phyloP scores from a whole-genome alignment of 2,797 vertebrate species.

The Astyanax mexicanus region DNA sequence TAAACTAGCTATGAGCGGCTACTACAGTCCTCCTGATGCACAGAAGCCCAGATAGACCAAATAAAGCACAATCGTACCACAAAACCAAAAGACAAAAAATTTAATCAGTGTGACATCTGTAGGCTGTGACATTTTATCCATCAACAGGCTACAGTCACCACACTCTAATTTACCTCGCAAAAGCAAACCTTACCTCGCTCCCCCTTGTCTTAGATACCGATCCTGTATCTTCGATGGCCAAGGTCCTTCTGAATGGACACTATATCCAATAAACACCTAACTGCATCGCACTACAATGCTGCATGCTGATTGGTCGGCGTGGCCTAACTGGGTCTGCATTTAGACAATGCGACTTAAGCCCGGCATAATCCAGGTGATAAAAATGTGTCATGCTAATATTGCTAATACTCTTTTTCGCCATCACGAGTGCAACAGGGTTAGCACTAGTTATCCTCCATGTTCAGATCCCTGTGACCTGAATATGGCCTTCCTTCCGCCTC shows the following conservation, averaged over 20 bases:
- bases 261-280: slow-evolving; percentile 71
- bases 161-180: background rate
- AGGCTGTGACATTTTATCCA: background rate
- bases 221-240: slow-evolving; percentile 64
- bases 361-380: slow-evolving; percentile 81
- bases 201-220: slow-evolving; percentile 49
- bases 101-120: background rate
- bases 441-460: slow-evolving; percentile 40
- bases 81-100: background rate
- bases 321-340: slow-evolving; percentile 73
- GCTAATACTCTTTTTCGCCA: slow-evolving; percentile 71
- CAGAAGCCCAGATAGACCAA: background rate
- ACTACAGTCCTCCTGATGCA: too few species aligned
- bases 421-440: slow-evolving; percentile 49
- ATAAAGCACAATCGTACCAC: background rate
- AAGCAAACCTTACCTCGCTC: slow-evolving; percentile 64
- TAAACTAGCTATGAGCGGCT: background rate
- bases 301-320: slow-evolving; percentile 74
- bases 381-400: slow-evolving; percentile 74
- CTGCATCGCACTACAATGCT: slow-evolving; percentile 60
- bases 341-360: slow-evolving; percentile 78
- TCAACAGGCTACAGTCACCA: background rate
- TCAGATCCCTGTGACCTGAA: slow-evolving; percentile 35
- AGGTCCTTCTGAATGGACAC: slow-evolving; percentile 75
- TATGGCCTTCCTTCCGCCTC: slow-evolving; percentile 45